Evolutionary conservation across 2,888 invertebrate species (phyloP).

Genomic region (Drosophila paracracens): DNA sequence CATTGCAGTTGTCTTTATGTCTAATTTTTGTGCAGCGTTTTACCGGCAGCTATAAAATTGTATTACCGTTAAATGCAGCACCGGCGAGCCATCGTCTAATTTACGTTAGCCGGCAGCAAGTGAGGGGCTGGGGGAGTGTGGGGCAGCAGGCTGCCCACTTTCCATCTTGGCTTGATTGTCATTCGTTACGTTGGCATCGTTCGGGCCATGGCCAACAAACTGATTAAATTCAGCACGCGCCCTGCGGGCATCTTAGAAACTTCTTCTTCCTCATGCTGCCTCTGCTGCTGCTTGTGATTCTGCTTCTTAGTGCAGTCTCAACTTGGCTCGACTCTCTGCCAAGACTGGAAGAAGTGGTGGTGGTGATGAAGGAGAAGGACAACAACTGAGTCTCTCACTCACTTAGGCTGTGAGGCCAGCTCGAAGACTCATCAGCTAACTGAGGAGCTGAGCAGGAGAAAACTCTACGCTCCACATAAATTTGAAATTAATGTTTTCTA

Average conservation of each 20-base stretch:
- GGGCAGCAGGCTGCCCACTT: constrained; percentile 69
- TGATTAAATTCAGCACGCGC: constrained; percentile 84
- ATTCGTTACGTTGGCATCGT: constrained; percentile 69
- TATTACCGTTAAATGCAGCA: constrained; percentile 82
- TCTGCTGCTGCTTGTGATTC: constrained; percentile 34
- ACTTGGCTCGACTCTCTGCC: constrained; percentile 3
- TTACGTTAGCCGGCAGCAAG: constrained; percentile 72
- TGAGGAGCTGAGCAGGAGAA: constrained; percentile 52
- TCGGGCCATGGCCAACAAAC: constrained; percentile 77
- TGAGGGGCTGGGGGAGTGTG: background rate
- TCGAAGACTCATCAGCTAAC: constrained; percentile 51
- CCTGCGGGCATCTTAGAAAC: constrained; percentile 82
- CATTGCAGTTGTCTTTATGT: constrained; percentile 67
- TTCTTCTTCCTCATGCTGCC: constrained; percentile 61
- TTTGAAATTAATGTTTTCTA: constrained; percentile 81
- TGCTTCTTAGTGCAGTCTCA: constrained; percentile 53
- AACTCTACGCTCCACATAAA: constrained; percentile 82
- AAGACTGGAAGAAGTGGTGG: constrained; percentile 1
- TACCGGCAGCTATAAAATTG: constrained; percentile 81
- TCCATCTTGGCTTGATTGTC: constrained; percentile 80
- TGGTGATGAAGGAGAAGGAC: background rate
- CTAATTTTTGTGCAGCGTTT: constrained; percentile 80
- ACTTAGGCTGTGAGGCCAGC: constrained; percentile 25
- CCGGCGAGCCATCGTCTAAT: constrained; percentile 78
- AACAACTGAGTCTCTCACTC: constrained; percentile 7